phyloP scores from a whole-genome alignment of 2,797 vertebrate species.

The Rhynchotus rufescens region DNA sequence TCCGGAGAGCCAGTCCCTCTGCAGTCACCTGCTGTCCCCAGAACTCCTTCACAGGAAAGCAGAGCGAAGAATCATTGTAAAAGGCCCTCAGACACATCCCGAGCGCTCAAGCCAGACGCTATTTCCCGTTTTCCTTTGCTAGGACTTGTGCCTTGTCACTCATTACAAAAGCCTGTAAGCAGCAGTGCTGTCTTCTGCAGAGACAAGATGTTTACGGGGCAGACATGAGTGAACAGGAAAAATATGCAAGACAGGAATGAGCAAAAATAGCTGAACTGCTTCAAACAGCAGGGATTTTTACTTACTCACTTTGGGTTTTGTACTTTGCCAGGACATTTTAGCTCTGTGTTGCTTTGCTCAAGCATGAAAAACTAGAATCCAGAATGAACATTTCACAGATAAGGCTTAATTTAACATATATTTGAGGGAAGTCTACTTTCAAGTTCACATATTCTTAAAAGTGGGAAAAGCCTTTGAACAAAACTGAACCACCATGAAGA shows the following conservation, averaged over 20 bases:
- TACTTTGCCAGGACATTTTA: background rate
- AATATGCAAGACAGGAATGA: background rate
- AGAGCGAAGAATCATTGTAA: no score
- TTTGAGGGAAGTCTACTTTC: background rate
- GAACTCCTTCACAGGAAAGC: background rate
- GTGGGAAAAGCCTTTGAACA: slow-evolving; percentile 10
- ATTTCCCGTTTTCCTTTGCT: background rate
- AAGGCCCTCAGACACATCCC: no score
- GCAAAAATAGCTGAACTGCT: background rate
- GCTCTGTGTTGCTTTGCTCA: background rate
- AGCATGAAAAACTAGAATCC: background rate
- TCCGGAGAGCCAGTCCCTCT: background rate
- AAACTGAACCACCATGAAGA: slow-evolving; percentile 13
- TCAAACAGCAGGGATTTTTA: background rate
- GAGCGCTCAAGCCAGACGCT: background rate
- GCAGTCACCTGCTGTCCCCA: slow-evolving; percentile 17
- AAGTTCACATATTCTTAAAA: background rate
- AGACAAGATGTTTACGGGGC: background rate
- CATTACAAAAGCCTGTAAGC: background rate
- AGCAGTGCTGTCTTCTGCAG: background rate
- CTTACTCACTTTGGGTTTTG: background rate
- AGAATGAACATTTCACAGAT: background rate
- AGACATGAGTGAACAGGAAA: background rate
- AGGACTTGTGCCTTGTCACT: accelerated
- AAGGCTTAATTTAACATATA: background rate